phyloP scores from a whole-genome alignment of 92 coral and sea anemone species.

The Paramuricea clavata region DNA sequence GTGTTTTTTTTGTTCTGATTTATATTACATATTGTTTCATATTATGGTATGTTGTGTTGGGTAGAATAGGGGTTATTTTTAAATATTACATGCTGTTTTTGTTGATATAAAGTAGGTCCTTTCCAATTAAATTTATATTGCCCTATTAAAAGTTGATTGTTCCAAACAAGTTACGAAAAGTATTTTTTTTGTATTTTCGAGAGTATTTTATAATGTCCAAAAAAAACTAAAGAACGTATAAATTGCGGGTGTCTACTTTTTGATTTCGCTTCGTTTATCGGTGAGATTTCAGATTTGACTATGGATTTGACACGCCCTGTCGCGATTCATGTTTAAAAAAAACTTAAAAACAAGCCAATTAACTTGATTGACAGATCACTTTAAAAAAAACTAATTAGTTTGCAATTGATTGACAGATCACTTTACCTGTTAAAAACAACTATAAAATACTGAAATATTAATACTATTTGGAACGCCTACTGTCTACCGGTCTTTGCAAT shows the following conservation, averaged over 20 bases:
- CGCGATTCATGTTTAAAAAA: background rate
- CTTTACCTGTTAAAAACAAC: too few relatives aligned
- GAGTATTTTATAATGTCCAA: background rate
- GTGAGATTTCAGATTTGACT: too few relatives aligned
- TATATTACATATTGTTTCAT: background rate
- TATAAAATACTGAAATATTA: conserved; percentile 2
- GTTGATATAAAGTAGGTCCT: background rate
- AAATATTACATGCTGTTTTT: background rate
- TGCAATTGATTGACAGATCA: background rate
- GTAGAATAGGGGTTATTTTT: background rate
- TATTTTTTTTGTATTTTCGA: background rate
- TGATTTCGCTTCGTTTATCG: background rate
- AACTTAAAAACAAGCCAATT: background rate
- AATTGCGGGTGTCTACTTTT: background rate
- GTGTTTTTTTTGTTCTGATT: background rate
- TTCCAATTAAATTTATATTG: too few relatives aligned
- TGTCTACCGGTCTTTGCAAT: too few relatives aligned
- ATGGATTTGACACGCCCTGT: background rate
- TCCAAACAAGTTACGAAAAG: too few relatives aligned
- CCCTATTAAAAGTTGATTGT: too few relatives aligned
- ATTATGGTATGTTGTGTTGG: background rate
- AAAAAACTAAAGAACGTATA: background rate
- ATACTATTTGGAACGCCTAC: background rate
- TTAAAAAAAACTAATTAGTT: background rate
- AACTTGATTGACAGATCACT: background rate